Evolutionary conservation across 2,888 invertebrate genomes (phyloP).

Genomic region (Platerodrilus igneus): DNA sequence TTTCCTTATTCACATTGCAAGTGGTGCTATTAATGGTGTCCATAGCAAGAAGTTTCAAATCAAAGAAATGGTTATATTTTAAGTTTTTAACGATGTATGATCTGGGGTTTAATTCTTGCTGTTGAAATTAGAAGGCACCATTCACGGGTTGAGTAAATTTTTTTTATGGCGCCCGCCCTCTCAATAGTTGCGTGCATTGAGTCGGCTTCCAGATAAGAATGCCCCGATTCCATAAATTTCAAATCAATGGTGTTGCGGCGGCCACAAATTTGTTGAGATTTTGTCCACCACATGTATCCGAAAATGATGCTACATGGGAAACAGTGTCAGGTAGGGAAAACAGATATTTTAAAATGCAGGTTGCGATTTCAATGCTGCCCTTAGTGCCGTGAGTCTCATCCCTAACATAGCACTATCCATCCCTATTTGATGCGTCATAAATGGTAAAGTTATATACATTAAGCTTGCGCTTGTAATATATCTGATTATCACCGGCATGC

Average conservation of each 20-base stretch:
- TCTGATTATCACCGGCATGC: conserved; percentile 1
- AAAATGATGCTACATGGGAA: conserved; percentile 19
- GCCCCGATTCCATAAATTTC: conserved; percentile 21
- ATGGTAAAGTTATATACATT: conserved; percentile 27
- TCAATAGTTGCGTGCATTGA: conserved; percentile 27
- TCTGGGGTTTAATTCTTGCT: conserved; percentile 10
- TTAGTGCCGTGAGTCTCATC: conserved; percentile 24
- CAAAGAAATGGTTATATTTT: no score
- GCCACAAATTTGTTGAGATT: conserved; percentile 22
- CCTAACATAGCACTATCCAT: conserved; percentile 17
- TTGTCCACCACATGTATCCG: conserved; percentile 24
- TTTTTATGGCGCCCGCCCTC: conserved; percentile 19
- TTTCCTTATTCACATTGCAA: no score
- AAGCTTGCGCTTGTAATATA: conserved; percentile 4
- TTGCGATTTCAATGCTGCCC: conserved; percentile 25
- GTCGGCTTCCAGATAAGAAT: conserved; percentile 16
- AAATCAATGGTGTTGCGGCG: conserved; percentile 23
- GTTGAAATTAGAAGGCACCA: conserved; percentile 2
- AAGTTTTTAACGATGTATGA: no score
- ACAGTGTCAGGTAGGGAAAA: conserved; percentile 18
- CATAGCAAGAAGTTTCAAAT: no score
- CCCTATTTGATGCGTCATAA: conserved; percentile 15
- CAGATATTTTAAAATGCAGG: conserved; percentile 24
- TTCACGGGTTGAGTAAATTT: conserved; percentile 17
- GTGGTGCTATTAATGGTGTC: no score